Base-by-base conservation (phyloP, 1,140 invertebrate genomes). In the Stenopsyche tienmushanensis region DNA sequence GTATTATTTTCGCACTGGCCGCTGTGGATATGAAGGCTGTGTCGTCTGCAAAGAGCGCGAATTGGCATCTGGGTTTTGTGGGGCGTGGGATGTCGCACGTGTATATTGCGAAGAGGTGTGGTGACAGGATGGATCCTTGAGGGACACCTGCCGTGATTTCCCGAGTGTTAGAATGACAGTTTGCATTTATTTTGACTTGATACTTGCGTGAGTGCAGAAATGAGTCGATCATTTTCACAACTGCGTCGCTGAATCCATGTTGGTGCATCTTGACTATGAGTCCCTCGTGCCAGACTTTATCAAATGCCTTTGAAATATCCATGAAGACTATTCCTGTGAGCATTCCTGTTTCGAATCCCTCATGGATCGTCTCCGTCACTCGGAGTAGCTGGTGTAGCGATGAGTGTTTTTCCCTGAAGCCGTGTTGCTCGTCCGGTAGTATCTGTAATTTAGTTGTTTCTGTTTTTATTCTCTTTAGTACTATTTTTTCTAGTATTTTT, bases 241-340 rank as follows among this genome's bases (percentile, higher is more conserved):
- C n/a, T n/a, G n/a, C n/a, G n/a, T n/a, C n/a, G n/a, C n/a, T n/a
- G n/a, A n/a, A n/a, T n/a, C n/a, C n/a, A n/a, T n/a, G n/a, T n/a
- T n/a, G n/a, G n/a, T n/a, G n/a, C n/a, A 72, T 54, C 66, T 73
- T 73, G 42, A 50, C 60, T 3, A 72, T 23, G 1, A 72, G 67
- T 3, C 71, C 72, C 15, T 71, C 29, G 17, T 65, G 71, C 73
- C 72, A 73, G 5, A 73, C 73, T 55, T 42, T 69, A 58, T 77
- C 74, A 55, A 76, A 76, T 2, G 75, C 75, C 50, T 74, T 74
- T 53, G 73, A 68, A n/a, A 74, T 64, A 41, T 76, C 73, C 1
- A 76, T 53, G 17, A 72, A 62, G 2, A 71, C 18, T 23, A 71
- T 52, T 10, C 41, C 54, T 24, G 72, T 74, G 9, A 8, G 20